Evolutionary conservation across 2,797 vertebrate genomes (phyloP), one percentile per base, ranked within the genome.

Genomic region (Enteromius viviparus): DNA sequence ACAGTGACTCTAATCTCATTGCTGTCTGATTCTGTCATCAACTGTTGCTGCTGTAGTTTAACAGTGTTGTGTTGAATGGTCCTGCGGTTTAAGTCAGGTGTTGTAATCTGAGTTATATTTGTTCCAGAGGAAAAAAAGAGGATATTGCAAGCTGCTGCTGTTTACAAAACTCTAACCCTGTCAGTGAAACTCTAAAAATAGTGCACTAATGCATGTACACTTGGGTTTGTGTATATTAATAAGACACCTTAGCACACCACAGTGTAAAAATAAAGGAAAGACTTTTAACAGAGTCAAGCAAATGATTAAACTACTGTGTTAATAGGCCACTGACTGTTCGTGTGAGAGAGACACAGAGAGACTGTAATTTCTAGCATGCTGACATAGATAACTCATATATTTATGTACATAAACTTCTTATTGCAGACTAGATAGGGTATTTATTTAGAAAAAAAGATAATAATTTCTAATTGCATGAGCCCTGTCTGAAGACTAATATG

Each of bases 251-350:
- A 21, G 40, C 19, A 8, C 3, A 79, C 17, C 66, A 23, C 37
- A 49, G 49, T n/a, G 34, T 8, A n/a, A 65, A 64, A 51, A 12
- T 34, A 69, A 17, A 62, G 72, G 32, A 29, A 40, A 58, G 10
- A n/a, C 45, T 80, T 34, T 75, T 55, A 32, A 49, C 32, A 64
- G 29, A 34, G 71, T 26, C 66, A 74, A 82, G 85, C 66, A 76
- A 80, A 76, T 81, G 51, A 82, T 80, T 85, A 80, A 83, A 32
- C 49, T 51, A 6, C 17, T 4, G 8, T 34, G 62, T 23, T 70
- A 26, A 21, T 70, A 53, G 29, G n/a, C 71, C 42, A 64, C 42
- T 82, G 6, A 11, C 11, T 82, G 71, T 76, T 32, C 47, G 32
- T 21, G 53, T 47, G 45, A 14, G 45, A 6, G 47, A 3, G 19